Conservation (phyloP, 92 coral and sea anemone genomes). For the Paragorgia papillata region DNA sequence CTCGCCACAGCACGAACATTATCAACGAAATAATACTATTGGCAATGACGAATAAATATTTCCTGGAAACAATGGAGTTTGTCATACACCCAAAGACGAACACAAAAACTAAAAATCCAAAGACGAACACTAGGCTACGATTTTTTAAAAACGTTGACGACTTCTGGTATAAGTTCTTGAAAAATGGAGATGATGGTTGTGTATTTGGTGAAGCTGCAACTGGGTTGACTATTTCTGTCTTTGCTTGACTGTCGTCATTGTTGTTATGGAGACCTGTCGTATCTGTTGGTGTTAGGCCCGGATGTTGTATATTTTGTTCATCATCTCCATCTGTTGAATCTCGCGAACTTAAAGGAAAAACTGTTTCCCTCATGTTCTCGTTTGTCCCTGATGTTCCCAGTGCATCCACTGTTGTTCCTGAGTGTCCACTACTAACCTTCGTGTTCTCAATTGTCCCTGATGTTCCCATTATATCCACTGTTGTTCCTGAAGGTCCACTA, state of each 20-base stretch:
- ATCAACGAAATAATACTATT: slow-evolving; percentile 19
- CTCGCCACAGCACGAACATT: slow-evolving; percentile 11
- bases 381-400: not conserved
- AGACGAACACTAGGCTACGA: not conserved
- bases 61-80: slow-evolving; percentile 28
- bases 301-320: not conserved
- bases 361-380: slow-evolving; percentile 4
- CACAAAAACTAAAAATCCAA: slow-evolving; percentile 12
- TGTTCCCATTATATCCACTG: not conserved
- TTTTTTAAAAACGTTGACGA: not conserved
- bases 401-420: not conserved
- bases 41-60: slow-evolving; percentile 17
- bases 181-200: not conserved
- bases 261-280: not conserved
- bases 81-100: slow-evolving; percentile 13
- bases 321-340: not conserved
- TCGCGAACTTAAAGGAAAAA: not conserved
- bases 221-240: not conserved
- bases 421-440: too few species aligned
- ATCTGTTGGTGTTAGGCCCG: not conserved
- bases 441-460: too few species aligned
- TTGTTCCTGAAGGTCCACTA: not conserved
- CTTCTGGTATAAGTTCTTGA: not conserved
- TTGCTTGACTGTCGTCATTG: not conserved
- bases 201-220: not conserved